Evolutionary conservation across 2,797 vertebrate genomes (phyloP).

Genomic region (Uromys caudimaculatus): DNA sequence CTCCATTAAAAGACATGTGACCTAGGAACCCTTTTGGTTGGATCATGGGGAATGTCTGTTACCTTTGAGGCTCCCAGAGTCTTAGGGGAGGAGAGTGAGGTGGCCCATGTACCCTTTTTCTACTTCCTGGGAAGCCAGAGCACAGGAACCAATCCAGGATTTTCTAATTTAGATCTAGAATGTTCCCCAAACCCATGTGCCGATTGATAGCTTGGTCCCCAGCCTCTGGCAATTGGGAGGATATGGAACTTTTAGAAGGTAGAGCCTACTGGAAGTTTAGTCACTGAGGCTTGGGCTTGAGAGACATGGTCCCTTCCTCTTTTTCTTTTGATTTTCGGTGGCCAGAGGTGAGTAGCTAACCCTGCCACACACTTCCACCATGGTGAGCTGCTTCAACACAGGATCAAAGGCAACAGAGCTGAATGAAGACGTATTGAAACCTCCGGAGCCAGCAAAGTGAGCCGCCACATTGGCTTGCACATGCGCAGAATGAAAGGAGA

Average conservation of each 20-base stretch:
- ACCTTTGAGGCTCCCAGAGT: not conserved
- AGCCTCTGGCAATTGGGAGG: not conserved
- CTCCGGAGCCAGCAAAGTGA: not conserved
- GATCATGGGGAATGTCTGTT: rapidly evolving
- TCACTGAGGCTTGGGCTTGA: not conserved
- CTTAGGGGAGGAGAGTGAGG: not conserved
- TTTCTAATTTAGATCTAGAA: not conserved
- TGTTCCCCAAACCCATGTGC: not conserved
- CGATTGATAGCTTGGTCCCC: not conserved
- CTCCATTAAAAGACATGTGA: not conserved
- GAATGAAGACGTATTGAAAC: not conserved
- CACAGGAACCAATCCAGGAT: rapidly evolving
- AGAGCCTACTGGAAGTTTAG: too few relatives aligned
- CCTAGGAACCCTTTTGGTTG: not conserved
- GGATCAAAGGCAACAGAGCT: not conserved
- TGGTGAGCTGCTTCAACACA: not conserved
- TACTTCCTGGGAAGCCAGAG: not conserved
- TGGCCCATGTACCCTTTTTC: not conserved
- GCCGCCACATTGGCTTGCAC: not conserved
- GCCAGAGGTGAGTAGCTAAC: not conserved
- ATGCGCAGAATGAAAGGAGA: not conserved
- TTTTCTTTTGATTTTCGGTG: not conserved
- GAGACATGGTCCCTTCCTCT: not conserved
- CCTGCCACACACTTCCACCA: not conserved
- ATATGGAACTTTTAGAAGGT: not conserved